Conservation (phyloP, 2,113 vertebrate genomes). For the Bubalus kerabau region DNA sequence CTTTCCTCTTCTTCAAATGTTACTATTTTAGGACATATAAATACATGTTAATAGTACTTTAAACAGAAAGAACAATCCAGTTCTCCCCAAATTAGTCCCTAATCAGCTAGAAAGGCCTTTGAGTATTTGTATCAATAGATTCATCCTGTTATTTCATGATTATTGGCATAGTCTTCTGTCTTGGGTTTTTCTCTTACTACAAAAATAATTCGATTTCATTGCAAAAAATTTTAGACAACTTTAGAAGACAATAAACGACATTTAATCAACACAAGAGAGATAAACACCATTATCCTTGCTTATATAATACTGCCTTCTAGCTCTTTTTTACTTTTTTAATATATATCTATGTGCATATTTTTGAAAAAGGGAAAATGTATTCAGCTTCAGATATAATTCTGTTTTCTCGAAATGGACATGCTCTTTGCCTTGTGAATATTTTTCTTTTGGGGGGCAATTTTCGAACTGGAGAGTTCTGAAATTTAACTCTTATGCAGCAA, state of each 20-base stretch:
- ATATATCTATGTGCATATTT: neutral
- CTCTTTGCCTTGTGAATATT: neutral
- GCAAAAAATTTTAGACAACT: neutral
- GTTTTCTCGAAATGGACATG: neutral
- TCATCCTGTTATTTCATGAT: neutral
- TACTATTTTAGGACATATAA: neutral
- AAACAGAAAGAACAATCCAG: neutral
- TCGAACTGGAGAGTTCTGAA: conserved; percentile 49
- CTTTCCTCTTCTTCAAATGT: neutral
- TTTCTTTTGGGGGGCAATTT: neutral
- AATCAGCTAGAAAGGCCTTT: conserved; percentile 18
- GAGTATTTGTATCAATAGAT: neutral
- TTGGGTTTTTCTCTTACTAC: neutral
- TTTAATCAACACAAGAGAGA: neutral
- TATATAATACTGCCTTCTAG: neutral
- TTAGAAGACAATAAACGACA: neutral
- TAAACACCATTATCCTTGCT: neutral
- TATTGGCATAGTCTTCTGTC: neutral
- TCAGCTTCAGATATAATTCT: neutral
- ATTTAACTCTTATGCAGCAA: conserved; percentile 59
- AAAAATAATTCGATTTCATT: conserved; percentile 2
- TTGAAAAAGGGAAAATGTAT: conserved; percentile 16
- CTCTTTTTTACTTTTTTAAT: conserved; percentile 13
- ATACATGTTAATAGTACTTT: conserved; percentile 22
- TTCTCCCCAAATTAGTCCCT: neutral